These are phyloP conservation scores for Brachionus manjavacas DNA, from an alignment of 1,140 invertebrate genomes.

Conservation along the genomic window DNA sequence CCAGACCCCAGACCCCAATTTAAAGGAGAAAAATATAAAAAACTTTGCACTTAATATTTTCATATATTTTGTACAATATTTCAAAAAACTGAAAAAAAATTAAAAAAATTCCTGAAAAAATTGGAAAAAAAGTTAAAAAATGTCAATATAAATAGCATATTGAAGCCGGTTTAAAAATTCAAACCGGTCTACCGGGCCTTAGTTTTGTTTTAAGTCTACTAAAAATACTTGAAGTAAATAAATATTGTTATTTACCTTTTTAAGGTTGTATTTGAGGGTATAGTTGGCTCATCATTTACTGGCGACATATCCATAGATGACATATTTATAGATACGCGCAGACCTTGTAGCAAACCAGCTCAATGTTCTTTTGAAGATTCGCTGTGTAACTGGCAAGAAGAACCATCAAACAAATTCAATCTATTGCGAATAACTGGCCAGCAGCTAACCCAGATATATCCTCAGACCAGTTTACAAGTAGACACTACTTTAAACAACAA, in stretches of 20 bases:
- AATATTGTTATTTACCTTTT: constrained; percentile 45
- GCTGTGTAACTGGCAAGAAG: constrained; percentile 44
- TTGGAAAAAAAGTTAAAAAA: too few relatives aligned
- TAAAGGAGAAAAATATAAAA: too few relatives aligned
- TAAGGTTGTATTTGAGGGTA: constrained; percentile 65
- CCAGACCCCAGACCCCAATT: too few relatives aligned
- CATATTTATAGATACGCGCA: constrained; percentile 50
- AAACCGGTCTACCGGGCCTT: too few relatives aligned
- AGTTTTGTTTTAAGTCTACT: too few relatives aligned
- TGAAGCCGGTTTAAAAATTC: too few relatives aligned
- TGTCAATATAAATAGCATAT: too few relatives aligned
- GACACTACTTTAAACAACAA: constrained; percentile 10
- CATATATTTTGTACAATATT: too few relatives aligned
- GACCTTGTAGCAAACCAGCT: constrained; percentile 43
- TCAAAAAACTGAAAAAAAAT: too few relatives aligned
- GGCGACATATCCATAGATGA: constrained; percentile 72
- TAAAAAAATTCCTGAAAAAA: too few relatives aligned
- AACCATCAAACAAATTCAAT: background rate
- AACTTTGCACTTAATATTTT: too few relatives aligned
- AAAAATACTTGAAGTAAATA: too few relatives aligned
- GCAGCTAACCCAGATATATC: background rate
- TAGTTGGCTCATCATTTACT: constrained; percentile 64
- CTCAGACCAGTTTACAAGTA: background rate
- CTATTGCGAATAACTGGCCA: constrained; percentile 11
- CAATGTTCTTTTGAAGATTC: constrained; percentile 47